phyloP scores from a whole-genome alignment of 2,888 invertebrate species.

The Protophormia terraenovae region DNA sequence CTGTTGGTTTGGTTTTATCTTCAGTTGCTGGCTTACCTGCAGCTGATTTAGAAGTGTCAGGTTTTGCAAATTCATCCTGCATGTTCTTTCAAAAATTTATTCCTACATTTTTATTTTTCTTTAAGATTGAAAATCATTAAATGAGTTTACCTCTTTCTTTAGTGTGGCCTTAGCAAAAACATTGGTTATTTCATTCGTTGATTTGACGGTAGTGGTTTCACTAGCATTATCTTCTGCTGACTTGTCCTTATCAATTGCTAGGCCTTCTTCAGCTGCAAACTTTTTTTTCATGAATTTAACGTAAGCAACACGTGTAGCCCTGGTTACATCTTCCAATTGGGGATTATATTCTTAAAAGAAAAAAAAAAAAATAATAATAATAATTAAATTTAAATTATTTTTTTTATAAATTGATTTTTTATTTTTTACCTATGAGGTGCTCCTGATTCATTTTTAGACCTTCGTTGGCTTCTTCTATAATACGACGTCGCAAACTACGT shows the following conservation, averaged over 20 bases:
- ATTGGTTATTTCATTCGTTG: constrained; percentile 49
- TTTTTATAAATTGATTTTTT: not conserved
- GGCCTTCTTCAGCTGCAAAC: constrained; percentile 82
- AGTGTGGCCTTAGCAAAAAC: constrained; percentile 3
- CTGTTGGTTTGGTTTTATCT: constrained; percentile 58
- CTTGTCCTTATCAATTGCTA: constrained; percentile 31
- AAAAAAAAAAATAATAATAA: no score
- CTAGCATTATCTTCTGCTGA: constrained; percentile 29
- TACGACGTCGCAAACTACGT: constrained; percentile 87
- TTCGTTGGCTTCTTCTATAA: constrained; percentile 86
- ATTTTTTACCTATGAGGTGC: constrained; percentile 85
- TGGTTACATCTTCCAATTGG: constrained; percentile 87
- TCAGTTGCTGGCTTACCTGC: no score
- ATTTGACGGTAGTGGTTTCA: constrained; percentile 37
- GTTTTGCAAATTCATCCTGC: constrained; percentile 53
- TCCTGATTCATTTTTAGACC: constrained; percentile 87
- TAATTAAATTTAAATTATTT: no score
- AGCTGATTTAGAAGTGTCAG: constrained; percentile 33
- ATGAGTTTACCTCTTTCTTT: constrained; percentile 28
- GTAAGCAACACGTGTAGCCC: constrained; percentile 91
- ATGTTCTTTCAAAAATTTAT: not conserved
- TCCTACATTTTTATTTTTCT: not conserved
- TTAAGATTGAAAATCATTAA: not conserved
- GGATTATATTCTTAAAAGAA: constrained; percentile 89
- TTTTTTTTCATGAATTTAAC: constrained; percentile 93